These are phyloP conservation scores for Dastarcus helophoroides DNA, from an alignment of 2,888 invertebrate genomes.

Conservation along the genomic window DNA sequence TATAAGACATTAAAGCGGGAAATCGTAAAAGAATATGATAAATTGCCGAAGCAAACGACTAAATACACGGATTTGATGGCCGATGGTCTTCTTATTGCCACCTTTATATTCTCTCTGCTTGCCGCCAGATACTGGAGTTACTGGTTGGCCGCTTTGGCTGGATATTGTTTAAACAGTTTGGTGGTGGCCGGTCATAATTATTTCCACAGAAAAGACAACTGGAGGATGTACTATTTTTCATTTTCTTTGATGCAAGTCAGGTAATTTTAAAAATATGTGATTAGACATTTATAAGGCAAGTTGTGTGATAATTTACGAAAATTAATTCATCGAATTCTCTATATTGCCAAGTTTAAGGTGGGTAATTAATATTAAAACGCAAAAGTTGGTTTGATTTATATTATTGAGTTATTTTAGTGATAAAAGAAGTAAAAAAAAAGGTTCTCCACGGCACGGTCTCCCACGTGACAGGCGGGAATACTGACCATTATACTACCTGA, in stretches of 20 bases:
- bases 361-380: too few relatives aligned
- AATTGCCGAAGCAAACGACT: slow-evolving; percentile 40
- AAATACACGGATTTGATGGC: slow-evolving; percentile 34
- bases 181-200: slow-evolving; percentile 62
- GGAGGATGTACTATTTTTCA: slow-evolving; percentile 69
- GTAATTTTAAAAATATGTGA: too few relatives aligned
- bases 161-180: slow-evolving; percentile 46
- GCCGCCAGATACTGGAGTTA: slow-evolving; percentile 30
- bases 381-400: too few relatives aligned
- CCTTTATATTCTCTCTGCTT: slow-evolving; percentile 25
- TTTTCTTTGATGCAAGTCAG: too few relatives aligned
- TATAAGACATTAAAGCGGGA: slow-evolving; percentile 56
- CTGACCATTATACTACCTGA: slow-evolving; percentile 12
- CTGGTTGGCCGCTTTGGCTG: slow-evolving; percentile 40
- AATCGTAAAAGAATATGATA: slow-evolving; percentile 41
- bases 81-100: slow-evolving; percentile 31
- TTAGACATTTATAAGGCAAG: too few relatives aligned
- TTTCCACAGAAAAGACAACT: slow-evolving; percentile 63
- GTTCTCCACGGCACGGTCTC: too few relatives aligned
- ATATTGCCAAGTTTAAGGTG: too few relatives aligned
- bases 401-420: too few relatives aligned
- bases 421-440: too few relatives aligned
- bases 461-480: slow-evolving; percentile 14
- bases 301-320: too few relatives aligned
- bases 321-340: too few relatives aligned